A percentile compares a stretch with the other conserved stretches of the same genome.
Conservation (phyloP, 2,888 invertebrate genomes). For the Andrena chrysosceles region DNA sequence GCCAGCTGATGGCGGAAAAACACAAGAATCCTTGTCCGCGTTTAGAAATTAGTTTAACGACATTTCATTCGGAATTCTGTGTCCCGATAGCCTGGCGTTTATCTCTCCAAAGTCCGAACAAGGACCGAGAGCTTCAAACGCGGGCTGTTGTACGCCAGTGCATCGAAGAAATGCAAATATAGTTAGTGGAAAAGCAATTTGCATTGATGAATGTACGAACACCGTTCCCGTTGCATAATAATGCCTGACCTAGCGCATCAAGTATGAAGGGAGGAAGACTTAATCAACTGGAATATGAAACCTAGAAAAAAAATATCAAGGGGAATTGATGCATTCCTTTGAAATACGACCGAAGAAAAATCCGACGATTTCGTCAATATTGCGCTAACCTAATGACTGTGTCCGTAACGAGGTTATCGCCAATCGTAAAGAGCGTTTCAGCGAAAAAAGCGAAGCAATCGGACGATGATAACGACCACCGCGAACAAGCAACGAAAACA, state of each 20-base stretch:
- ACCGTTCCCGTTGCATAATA: conserved; percentile 15
- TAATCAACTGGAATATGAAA: background rate
- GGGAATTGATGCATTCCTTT: too few relatives aligned
- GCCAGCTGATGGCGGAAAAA: conserved; percentile 18
- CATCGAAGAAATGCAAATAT: too few relatives aligned
- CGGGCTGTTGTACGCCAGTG: too few relatives aligned
- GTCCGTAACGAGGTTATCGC: conserved; percentile 19
- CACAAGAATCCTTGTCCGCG: background rate
- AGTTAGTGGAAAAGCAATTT: background rate
- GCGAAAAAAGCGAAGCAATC: background rate
- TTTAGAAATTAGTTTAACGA: background rate
- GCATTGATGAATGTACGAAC: background rate
- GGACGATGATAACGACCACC: background rate
- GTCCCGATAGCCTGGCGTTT: too few relatives aligned
- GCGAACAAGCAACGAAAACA: conserved; percentile 1
- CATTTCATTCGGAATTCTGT: too few relatives aligned
- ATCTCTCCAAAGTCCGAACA: too few relatives aligned
- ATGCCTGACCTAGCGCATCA: conserved; percentile 2
- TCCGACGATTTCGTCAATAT: background rate
- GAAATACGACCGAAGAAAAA: background rate
- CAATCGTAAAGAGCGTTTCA: background rate
- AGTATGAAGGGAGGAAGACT: background rate
- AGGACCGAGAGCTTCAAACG: too few relatives aligned
- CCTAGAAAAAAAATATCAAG: background rate
- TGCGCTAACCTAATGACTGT: background rate